Conservation (phyloP, 2,888 invertebrate species). For the Acheta domesticus region DNA sequence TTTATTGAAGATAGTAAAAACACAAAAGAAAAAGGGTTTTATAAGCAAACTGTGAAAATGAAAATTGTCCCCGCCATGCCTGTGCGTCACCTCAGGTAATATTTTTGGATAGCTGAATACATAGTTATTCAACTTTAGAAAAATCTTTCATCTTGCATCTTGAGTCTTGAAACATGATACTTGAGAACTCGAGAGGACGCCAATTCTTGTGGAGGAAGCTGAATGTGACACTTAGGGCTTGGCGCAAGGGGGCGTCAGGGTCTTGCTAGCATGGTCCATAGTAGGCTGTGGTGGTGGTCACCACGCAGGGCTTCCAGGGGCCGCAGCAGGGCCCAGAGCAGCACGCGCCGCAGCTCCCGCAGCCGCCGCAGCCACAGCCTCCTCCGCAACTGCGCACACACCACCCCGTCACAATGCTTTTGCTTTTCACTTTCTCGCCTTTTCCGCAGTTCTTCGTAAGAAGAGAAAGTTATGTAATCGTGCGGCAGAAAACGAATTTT, state of each 20-base stretch:
- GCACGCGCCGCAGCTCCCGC: neutral
- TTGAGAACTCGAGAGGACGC: constrained; percentile 6
- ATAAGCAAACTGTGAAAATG: neutral
- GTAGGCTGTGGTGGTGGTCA: neutral
- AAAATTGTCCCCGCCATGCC: neutral
- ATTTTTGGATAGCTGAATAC: constrained; percentile 5
- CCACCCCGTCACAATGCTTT: no score
- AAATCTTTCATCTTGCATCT: constrained; percentile 18
- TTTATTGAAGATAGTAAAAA: neutral
- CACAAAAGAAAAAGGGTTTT: neutral
- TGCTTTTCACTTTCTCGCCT: no score
- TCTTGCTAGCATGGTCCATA: neutral
- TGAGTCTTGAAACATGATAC: constrained; percentile 1
- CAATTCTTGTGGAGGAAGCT: constrained; percentile 2
- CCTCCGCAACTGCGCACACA: neutral
- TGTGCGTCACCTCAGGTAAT: constrained; percentile 6
- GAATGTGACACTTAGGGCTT: neutral
- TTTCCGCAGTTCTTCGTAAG: no score
- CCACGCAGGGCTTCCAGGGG: neutral
- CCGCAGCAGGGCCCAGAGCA: neutral
- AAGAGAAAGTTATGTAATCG: no score
- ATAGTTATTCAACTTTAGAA: constrained; percentile 2
- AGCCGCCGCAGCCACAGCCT: neutral
- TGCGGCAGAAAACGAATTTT: no score
- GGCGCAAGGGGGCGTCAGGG: neutral